Conservation (phyloP, 2,113 vertebrate species). For the Ptyas mucosa region DNA sequence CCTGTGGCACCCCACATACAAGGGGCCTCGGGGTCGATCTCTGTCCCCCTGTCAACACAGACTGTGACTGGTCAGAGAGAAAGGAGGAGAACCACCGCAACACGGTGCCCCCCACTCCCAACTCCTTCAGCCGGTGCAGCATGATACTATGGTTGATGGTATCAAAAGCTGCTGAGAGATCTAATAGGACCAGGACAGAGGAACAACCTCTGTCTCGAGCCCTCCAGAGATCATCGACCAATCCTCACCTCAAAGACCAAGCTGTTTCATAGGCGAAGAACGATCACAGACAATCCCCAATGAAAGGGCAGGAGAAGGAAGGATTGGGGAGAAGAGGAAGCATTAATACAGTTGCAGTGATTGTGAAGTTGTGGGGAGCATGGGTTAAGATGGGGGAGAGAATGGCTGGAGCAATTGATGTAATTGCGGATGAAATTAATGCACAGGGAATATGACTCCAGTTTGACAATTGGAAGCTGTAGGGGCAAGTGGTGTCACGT, state of each 20-base stretch:
- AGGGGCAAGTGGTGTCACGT: neutral
- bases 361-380: neutral
- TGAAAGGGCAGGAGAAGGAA: neutral
- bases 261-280: neutral
- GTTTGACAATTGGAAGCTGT: neutral
- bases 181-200: too few relatives aligned
- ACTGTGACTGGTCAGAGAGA: too few relatives aligned
- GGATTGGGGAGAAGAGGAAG: neutral
- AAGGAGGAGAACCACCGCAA: too few relatives aligned
- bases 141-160: too few relatives aligned
- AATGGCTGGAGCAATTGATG: neutral
- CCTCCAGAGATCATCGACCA: too few relatives aligned
- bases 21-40: too few relatives aligned
- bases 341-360: neutral
- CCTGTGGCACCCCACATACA: too few relatives aligned
- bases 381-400: neutral
- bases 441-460: neutral
- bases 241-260: neutral
- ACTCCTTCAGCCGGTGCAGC: too few relatives aligned
- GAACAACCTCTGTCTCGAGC: too few relatives aligned
- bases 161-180: too few relatives aligned
- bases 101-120: too few relatives aligned
- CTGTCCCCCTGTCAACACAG: too few relatives aligned
- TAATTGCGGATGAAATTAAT: neutral
- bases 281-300: neutral